Conservation (phyloP, 1,140 invertebrate species). For the Hydropsyche tenuis region DNA sequence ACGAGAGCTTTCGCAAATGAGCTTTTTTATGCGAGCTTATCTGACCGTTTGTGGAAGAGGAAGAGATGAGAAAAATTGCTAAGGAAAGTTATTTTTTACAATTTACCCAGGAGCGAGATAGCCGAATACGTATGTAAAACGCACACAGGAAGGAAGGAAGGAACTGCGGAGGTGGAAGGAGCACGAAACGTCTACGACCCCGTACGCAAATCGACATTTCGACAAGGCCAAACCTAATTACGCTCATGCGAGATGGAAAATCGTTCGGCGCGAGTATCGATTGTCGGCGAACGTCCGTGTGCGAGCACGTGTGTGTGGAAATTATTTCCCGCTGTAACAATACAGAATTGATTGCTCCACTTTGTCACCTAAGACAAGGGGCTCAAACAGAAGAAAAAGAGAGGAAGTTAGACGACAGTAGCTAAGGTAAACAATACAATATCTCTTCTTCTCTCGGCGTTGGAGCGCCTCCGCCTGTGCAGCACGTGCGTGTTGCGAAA, state of each 20-base stretch:
- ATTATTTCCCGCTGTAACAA: slow-evolving; percentile 39
- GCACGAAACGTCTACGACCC: neutral
- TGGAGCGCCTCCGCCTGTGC: no score
- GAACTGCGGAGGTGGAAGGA: neutral
- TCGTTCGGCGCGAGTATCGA: neutral
- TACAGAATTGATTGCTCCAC: slow-evolving; percentile 44
- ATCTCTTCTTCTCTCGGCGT: slow-evolving; percentile 9
- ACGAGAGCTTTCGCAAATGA: slow-evolving; percentile 48
- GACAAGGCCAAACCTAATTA: slow-evolving; percentile 10
- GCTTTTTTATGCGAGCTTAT: slow-evolving; percentile 46
- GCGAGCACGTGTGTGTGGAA: neutral
- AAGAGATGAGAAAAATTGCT: slow-evolving; percentile 38
- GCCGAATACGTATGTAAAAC: no score
- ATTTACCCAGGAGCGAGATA: slow-evolving; percentile 26
- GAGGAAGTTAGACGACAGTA: slow-evolving; percentile 25
- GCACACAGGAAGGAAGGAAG: neutral
- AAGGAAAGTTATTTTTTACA: slow-evolving; percentile 40
- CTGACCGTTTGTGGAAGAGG: slow-evolving; percentile 32
- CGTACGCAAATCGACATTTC: slow-evolving; percentile 3
- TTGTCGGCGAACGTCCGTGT: neutral
- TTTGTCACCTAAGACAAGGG: slow-evolving; percentile 39
- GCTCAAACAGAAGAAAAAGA: slow-evolving; percentile 26
- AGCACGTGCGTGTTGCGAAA: no score
- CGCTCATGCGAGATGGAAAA: neutral
- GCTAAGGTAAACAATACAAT: slow-evolving; percentile 30